These are phyloP conservation scores for Rhogogaster chlorosoma DNA, from an alignment of 2,888 invertebrate genomes.

Conservation along the genomic window DNA sequence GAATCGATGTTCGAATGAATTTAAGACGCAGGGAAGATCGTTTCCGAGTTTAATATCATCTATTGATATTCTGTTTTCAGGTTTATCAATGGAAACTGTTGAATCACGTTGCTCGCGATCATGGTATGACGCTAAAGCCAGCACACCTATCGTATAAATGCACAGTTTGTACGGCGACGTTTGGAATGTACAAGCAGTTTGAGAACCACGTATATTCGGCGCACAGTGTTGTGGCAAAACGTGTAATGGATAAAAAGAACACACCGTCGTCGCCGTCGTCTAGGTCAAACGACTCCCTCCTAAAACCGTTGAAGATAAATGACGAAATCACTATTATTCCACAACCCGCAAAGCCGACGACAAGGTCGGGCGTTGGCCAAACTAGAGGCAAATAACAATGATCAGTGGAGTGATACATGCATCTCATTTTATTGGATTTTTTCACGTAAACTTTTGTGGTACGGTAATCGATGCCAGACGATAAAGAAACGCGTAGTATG, in stretches of 20 bases:
- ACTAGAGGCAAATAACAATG: slow-evolving; percentile 76
- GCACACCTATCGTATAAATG: slow-evolving; percentile 97
- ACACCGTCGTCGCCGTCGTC: slow-evolving; percentile 76
- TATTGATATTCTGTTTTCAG: slow-evolving; percentile 77
- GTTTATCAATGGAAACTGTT: slow-evolving; percentile 96
- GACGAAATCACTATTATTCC: slow-evolving; percentile 95
- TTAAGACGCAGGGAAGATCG: not conserved
- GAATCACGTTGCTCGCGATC: slow-evolving; percentile 95
- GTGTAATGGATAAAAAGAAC: slow-evolving; percentile 90
- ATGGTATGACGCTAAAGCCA: slow-evolving; percentile 94
- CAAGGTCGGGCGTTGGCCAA: slow-evolving; percentile 69
- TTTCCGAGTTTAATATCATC: not conserved
- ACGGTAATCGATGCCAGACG: not conserved
- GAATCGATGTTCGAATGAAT: not conserved
- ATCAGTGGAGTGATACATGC: slow-evolving; percentile 72
- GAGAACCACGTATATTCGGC: slow-evolving; percentile 97
- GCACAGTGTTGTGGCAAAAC: slow-evolving; percentile 93
- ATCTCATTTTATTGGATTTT: slow-evolving; percentile 70
- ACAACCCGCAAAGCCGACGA: slow-evolving; percentile 84
- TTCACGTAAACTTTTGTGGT: slow-evolving; percentile 52
- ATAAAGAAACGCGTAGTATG: not conserved
- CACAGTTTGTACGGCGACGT: slow-evolving; percentile 96
- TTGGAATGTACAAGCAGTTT: slow-evolving; percentile 97
- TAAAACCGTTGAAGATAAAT: slow-evolving; percentile 92
- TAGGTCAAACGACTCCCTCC: slow-evolving; percentile 81